Evolutionary conservation across 2,113 vertebrate genomes (phyloP).

Genomic region (Laterallus jamaicensis): DNA sequence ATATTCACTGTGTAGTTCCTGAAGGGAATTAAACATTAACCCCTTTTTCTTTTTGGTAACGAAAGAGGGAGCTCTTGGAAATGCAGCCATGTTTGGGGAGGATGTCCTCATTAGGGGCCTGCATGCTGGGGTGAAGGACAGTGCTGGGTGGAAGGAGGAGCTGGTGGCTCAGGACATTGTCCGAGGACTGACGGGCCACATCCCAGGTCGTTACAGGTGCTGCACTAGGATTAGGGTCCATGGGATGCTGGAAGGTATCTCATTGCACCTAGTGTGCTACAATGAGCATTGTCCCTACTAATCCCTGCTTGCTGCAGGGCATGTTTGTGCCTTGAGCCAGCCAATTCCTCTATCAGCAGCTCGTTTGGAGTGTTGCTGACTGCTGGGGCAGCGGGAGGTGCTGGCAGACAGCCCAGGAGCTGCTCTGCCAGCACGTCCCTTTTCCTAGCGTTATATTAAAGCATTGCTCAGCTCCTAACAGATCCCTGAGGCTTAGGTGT

Average conservation of each 20-base stretch:
- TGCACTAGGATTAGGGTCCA: background rate
- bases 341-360: background rate
- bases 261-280: background rate
- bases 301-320: background rate
- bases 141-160: background rate
- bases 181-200: accelerated
- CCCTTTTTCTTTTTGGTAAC: background rate
- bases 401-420: background rate
- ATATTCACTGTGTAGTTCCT: background rate
- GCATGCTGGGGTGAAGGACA: accelerated
- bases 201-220: background rate
- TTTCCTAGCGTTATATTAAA: background rate
- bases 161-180: accelerated
- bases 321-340: background rate
- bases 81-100: background rate
- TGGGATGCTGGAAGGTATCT: background rate
- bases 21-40: background rate
- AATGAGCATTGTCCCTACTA: background rate
- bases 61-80: background rate
- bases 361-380: background rate
- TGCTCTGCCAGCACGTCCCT: background rate
- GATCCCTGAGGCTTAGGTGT: background rate
- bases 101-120: background rate
- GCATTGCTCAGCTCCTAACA: background rate
- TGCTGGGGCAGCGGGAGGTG: background rate